Conservation (phyloP, 2,113 vertebrate species). For the Mirza zaza region DNA sequence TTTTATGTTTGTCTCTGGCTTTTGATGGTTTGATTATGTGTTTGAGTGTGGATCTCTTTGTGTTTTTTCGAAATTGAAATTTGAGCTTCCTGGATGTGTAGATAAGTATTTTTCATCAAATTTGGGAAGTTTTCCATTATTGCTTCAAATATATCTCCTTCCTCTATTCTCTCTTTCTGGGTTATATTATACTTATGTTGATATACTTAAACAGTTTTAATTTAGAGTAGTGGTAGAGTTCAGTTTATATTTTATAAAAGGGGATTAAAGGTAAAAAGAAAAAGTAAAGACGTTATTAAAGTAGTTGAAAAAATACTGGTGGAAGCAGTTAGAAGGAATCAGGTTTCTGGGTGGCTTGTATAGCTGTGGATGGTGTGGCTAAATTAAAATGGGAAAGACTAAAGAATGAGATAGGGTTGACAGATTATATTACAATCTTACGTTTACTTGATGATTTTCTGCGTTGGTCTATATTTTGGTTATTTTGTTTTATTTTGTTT, state of each 20-base stretch:
- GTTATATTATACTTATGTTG: too few species aligned
- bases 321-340: not conserved
- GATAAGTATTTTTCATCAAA: not conserved
- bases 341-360: not conserved
- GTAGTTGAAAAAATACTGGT: not conserved
- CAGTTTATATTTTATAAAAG: conserved; percentile 3
- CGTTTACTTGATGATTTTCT: not conserved
- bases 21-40: not conserved
- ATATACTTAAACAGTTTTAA: not conserved
- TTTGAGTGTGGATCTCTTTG: not conserved
- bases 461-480: not conserved
- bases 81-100: not conserved
- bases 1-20: not conserved
- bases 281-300: not conserved
- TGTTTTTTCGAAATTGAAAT: not conserved
- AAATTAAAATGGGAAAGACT: not conserved
- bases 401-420: not conserved
- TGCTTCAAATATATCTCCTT: not conserved
- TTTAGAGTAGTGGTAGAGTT: not conserved
- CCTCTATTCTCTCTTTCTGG: not conserved
- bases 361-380: not conserved
- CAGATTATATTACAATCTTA: not conserved
- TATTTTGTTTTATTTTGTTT: conserved; percentile 28
- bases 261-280: not conserved
- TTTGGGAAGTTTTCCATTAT: not conserved